Base-by-base conservation (phyloP, 2,888 invertebrate species). In the Axea sp. region DNA sequence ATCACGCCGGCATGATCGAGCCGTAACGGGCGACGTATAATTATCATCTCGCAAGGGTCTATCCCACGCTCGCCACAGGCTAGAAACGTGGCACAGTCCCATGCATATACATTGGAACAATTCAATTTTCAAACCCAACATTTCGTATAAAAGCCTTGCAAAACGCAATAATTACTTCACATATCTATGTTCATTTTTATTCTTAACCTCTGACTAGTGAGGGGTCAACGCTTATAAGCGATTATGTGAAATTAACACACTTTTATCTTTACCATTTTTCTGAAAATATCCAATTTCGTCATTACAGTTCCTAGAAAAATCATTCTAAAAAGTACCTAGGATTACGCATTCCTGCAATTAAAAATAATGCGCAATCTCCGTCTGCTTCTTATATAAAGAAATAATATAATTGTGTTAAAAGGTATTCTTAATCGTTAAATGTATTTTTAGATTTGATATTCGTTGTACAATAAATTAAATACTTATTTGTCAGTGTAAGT, bases 1-100 rank as follows among this genome's bases (percentile, higher is more conserved):
- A 71, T 55, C 67, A 69, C 43, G 67, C 62, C 57, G 71, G 71
- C 64, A 45, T 68, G 60, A 35, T 47, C 71, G 60, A 59, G 64
- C 55, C 39, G 73, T 59, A 73, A 73, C 79, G 24, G 51, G 79
- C 81, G 79, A 83, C 80, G 81, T 83, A 80, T 84, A 84, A 84
- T 84, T 84, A 84, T 83, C 83, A 81, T 83, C 83, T 83, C 81
- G 83, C 83, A 84, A 84, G 83, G 83, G 83, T 83, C 80, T 84
- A 83, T 84, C 83, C 83, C 83, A 84, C 83, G 83, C 83, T 84
- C 83, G 80, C 83, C 80, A 68, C 47, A 39, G 68, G 75, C 45
- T 78, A 82, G 82, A 79, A 39, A 17, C 26, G 64, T 35, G 17
- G 26, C 53, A 24, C 14, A 41, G 64, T 28, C 43, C 28, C 41